A percentile compares a stretch with the other conserved stretches of the same genome.
These are phyloP conservation scores for Chaenodraco wilsoni DNA, from an alignment of 2,797 vertebrate species.

Conservation along the genomic window DNA sequence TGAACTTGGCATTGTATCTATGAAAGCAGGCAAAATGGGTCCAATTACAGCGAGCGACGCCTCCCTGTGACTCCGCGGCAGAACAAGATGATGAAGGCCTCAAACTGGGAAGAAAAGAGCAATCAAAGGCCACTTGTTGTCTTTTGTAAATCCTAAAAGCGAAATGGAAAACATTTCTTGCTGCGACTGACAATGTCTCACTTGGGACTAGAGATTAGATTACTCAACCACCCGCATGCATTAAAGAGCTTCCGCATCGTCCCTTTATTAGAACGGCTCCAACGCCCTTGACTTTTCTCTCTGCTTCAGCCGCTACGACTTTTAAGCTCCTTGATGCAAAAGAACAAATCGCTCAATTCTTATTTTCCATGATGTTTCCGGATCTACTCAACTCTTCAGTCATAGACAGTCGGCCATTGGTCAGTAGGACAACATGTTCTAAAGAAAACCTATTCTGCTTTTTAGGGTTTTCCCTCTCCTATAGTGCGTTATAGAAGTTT, in stretches of 20 bases:
- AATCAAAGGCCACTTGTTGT: constrained; percentile 74
- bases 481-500: too few species aligned
- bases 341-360: too few species aligned
- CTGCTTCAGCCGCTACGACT: not conserved
- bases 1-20: constrained; percentile 64
- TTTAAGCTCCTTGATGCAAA: too few species aligned
- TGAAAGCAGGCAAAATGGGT: constrained; percentile 66
- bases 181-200: constrained; percentile 54
- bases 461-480: too few species aligned
- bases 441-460: too few species aligned
- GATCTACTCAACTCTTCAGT: too few species aligned
- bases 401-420: too few species aligned
- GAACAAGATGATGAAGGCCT: constrained; percentile 69
- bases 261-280: not conserved
- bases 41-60: constrained; percentile 67
- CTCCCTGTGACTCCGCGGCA: constrained; percentile 54
- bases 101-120: constrained; percentile 69
- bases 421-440: too few species aligned
- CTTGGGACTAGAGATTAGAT: constrained; percentile 53
- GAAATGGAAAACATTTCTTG: constrained; percentile 53
- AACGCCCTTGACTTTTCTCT: not conserved
- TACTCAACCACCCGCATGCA: constrained; percentile 13
- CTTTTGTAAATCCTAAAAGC: constrained; percentile 62
- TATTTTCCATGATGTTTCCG: too few species aligned
- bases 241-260: not conserved